Evolutionary conservation across 2,797 vertebrate species (phyloP), one percentile per base, ranked within the genome.

Genomic region (Ceyx erithaca): DNA sequence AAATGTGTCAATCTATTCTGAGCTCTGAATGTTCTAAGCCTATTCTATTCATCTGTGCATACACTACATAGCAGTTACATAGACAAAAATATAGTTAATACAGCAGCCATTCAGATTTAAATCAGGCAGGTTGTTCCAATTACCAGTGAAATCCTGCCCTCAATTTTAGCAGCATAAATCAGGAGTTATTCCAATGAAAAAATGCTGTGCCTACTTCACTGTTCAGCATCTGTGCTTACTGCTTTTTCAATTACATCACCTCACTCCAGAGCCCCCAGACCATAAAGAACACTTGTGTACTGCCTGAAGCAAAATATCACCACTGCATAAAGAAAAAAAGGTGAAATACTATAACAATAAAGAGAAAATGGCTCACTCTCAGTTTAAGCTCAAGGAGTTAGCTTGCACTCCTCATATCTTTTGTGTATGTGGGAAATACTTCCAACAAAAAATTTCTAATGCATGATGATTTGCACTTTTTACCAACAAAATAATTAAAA

Each of bases 401-500:
- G 18, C 23, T 25, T 43, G 31, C 9, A 57, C 4, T 58, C 15
- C 20, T 52, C 8, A 14, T 68, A 51, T 10, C 10, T 6, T 62
- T 64, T 48, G 23, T 0, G 1, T 19, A 17, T 17, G n/a, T 3
- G 17, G 4, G 16, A 67, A 76, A 85, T 15, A 63, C 1, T 64
- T 63, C 8, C 51, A 70, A 30, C 16, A 66, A 64, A 77, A 21
- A 69, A 35, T 10, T 37, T 57, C 26, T 68, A 37, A 57, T 2
- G 28, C 7, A 51, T 1, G 0, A 52, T 0, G 1, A 87, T 54
- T 62, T 81, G 43, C 22, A 82, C 4, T 17, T 71, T 15, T 61
- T 61, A 40, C 25, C 35, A 19, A 49, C 6, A 22, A 46, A 48
- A 48, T 14, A 25, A 25, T 48, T 21, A 45, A 45, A 45, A 45